phyloP scores from a whole-genome alignment of 1,140 invertebrate species.

The Himalopsyche phryganea region DNA sequence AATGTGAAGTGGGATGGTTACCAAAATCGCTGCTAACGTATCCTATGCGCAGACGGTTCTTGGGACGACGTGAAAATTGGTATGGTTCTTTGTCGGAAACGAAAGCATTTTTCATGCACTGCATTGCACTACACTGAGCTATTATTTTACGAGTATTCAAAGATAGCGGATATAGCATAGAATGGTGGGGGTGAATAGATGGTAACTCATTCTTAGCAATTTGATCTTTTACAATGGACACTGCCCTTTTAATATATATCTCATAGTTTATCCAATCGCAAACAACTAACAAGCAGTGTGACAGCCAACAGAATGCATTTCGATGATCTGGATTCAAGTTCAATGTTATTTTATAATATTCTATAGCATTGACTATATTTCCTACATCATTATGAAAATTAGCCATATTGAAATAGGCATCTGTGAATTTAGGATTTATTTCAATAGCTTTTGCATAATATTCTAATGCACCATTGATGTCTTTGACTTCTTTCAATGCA shows the following conservation, averaged over 20 bases:
- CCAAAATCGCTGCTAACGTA: constrained; percentile 99
- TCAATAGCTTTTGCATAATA: constrained; percentile 97
- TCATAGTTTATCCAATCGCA: constrained; percentile 99
- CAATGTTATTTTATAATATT: constrained; percentile 94
- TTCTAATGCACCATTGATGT: constrained; percentile 92
- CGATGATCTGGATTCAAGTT: constrained; percentile 98
- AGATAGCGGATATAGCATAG: constrained; percentile 97
- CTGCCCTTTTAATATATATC: constrained; percentile 91
- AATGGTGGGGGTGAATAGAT: constrained; percentile 99
- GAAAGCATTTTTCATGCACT: constrained; percentile 96
- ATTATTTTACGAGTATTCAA: constrained; percentile 95
- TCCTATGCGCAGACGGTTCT: constrained; percentile 82
- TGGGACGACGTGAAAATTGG: constrained; percentile 71
- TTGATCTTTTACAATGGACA: constrained; percentile 95
- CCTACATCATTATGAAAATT: constrained; percentile 99
- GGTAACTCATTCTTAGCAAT: constrained; percentile 94
- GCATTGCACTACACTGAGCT: constrained; percentile 91
- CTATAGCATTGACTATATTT: constrained; percentile 97
- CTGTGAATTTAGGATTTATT: constrained; percentile 97
- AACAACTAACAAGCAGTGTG: constrained; percentile 98
- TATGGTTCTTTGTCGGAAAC: constrained; percentile 89
- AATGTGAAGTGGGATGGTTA: constrained; percentile 98
- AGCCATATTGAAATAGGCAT: constrained; percentile 98
- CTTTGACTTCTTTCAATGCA: constrained; percentile 98
- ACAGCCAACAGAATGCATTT: constrained; percentile 98